phyloP scores from a whole-genome alignment of 2,113 vertebrate species.

The Thunnus maccoyii region DNA sequence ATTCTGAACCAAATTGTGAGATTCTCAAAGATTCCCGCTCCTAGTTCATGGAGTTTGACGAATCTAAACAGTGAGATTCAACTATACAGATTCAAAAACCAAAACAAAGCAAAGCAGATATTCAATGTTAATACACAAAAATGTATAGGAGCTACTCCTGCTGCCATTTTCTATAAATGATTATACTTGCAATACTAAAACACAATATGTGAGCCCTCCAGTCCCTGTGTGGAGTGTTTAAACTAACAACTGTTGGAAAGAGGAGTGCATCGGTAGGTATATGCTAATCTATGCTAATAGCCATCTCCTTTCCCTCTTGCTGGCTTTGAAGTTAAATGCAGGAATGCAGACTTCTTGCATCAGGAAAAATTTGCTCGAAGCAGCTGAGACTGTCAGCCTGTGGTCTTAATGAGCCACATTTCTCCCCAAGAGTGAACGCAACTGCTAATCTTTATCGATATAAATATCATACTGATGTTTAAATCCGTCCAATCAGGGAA shows the following conservation, averaged over 20 bases:
- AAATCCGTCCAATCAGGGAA: neutral
- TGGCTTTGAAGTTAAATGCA: neutral
- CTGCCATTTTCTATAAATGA: no score
- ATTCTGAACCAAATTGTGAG: no score
- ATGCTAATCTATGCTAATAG: conserved; percentile 17
- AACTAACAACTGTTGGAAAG: neutral
- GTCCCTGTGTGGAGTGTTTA: neutral
- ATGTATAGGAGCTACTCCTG: no score
- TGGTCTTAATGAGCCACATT: neutral
- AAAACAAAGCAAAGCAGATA: no score
- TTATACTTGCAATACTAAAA: no score
- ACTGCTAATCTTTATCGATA: neutral
- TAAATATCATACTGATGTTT: neutral
- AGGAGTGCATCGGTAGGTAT: neutral
- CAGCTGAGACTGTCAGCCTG: neutral
- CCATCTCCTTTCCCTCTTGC: neutral
- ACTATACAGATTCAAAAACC: no score
- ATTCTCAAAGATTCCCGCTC: no score
- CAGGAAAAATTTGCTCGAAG: neutral
- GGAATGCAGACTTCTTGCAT: conserved; percentile 2
- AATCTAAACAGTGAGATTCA: no score
- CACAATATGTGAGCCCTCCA: neutral
- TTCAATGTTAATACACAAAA: no score
- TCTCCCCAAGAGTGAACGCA: neutral
- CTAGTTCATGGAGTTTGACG: no score